Evolutionary conservation across 1,140 invertebrate species (phyloP).

Genomic region (Thaumetopoea pityocampa): DNA sequence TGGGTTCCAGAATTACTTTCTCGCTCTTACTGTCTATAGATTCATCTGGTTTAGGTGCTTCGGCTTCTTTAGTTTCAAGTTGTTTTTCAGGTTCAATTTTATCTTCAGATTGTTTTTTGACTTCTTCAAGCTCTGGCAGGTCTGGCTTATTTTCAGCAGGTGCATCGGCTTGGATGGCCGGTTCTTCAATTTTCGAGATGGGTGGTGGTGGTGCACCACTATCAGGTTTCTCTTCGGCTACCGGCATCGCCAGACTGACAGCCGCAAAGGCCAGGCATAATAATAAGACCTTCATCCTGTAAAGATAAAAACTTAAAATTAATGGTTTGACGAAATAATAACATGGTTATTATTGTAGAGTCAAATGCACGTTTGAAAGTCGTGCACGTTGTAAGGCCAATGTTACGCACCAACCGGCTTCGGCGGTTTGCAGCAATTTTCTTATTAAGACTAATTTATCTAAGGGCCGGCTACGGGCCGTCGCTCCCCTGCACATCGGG

Average conservation of each 20-base stretch:
- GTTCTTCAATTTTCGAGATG: conserved; percentile 31
- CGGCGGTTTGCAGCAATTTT: conserved; percentile 60
- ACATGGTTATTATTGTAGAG: conserved; percentile 33
- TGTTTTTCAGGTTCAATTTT: conserved; percentile 20
- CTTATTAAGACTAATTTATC: conserved; percentile 63
- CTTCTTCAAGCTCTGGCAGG: conserved; percentile 19
- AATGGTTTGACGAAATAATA: conserved; percentile 42
- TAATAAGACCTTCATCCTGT: conserved; percentile 72
- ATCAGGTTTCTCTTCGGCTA: conserved; percentile 58
- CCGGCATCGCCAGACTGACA: conserved; percentile 60
- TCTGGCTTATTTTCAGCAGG: conserved; percentile 36
- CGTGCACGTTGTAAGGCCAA: conserved; percentile 67
- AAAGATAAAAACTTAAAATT: conserved; percentile 51
- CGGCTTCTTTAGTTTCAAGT: conserved; percentile 12
- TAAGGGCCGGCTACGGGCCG: conserved; percentile 58
- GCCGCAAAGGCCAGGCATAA: conserved; percentile 67
- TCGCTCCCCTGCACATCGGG: conserved; percentile 37
- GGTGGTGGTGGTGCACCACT: conserved; percentile 26
- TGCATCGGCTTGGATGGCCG: conserved; percentile 28
- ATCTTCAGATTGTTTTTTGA: conserved; percentile 24
- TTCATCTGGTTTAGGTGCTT: conserved; percentile 15
- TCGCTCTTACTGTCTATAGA: conserved; percentile 18
- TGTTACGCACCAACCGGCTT: conserved; percentile 60
- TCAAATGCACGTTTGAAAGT: conserved; percentile 54
- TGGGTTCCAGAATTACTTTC: conserved; percentile 24